Evolutionary conservation across 1,140 invertebrate genomes (phyloP).

Genomic region (Solenopsis invicta): DNA sequence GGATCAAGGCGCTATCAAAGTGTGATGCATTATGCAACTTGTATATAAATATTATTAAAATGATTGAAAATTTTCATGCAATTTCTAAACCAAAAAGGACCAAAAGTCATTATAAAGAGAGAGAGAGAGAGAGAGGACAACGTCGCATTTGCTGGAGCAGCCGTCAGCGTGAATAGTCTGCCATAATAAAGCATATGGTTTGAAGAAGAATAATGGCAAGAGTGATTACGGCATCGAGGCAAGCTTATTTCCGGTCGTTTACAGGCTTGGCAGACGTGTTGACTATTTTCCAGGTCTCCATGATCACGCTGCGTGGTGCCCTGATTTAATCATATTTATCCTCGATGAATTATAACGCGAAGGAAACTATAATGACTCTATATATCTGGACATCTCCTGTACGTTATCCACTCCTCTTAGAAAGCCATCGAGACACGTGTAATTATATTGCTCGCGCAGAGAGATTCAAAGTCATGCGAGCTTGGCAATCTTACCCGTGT

Average conservation of each 20-base stretch:
- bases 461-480: neutral
- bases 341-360: neutral
- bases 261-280: neutral
- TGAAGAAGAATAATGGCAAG: conserved; percentile 28
- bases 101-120: neutral
- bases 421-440: neutral
- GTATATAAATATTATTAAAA: conserved; percentile 20
- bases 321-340: conserved; percentile 7
- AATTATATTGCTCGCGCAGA: neutral
- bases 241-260: neutral
- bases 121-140: neutral
- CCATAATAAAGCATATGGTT: conserved; percentile 19
- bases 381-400: neutral
- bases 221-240: neutral
- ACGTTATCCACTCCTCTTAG: neutral
- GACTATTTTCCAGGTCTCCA: neutral
- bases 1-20: neutral
- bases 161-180: neutral
- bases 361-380: conserved; percentile 3
- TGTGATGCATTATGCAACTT: neutral
- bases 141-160: neutral
- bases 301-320: neutral
- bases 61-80: neutral
- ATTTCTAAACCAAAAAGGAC: neutral
- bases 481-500: neutral